Evolutionary conservation across 2,888 invertebrate species (phyloP).

Genomic region (Caenorhabditis sp.): DNA sequence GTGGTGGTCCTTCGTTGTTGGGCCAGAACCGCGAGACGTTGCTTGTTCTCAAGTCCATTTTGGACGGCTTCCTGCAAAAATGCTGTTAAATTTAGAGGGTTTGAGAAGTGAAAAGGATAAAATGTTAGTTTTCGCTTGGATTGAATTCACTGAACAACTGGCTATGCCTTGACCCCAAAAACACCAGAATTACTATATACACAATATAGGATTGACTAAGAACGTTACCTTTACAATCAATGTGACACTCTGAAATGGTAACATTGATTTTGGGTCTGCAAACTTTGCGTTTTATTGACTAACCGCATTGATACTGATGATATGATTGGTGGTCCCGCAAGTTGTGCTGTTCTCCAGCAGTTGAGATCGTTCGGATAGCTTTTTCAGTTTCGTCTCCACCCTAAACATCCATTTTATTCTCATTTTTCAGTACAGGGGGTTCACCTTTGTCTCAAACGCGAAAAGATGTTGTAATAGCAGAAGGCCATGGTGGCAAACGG

Average conservation of each 20-base stretch:
- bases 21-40: slow-evolving; percentile 60
- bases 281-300: not conserved
- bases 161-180: not conserved
- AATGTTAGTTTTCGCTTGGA: no score
- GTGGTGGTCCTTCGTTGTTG: slow-evolving; percentile 70
- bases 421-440: not conserved
- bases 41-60: slow-evolving; percentile 56
- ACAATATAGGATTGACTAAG: not conserved
- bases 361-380: slow-evolving; percentile 73
- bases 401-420: no score
- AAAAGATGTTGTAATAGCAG: slow-evolving; percentile 91
- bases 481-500: slow-evolving; percentile 94
- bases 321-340: slow-evolving; percentile 34
- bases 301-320: slow-evolving; percentile 39
- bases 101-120: not conserved
- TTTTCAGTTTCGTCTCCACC: slow-evolving; percentile 73
- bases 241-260: slow-evolving; percentile 27
- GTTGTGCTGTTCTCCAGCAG: slow-evolving; percentile 66
- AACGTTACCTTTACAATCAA: slow-evolving; percentile 31
- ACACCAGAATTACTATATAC: not conserved
- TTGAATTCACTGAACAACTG: no score
- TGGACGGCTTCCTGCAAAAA: slow-evolving; percentile 50
- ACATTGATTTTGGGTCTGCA: not conserved
- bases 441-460: slow-evolving; percentile 66
- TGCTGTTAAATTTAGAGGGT: not conserved